These are phyloP conservation scores for Catocala fraxini DNA, from an alignment of 2,888 invertebrate species.

Conservation along the genomic window DNA sequence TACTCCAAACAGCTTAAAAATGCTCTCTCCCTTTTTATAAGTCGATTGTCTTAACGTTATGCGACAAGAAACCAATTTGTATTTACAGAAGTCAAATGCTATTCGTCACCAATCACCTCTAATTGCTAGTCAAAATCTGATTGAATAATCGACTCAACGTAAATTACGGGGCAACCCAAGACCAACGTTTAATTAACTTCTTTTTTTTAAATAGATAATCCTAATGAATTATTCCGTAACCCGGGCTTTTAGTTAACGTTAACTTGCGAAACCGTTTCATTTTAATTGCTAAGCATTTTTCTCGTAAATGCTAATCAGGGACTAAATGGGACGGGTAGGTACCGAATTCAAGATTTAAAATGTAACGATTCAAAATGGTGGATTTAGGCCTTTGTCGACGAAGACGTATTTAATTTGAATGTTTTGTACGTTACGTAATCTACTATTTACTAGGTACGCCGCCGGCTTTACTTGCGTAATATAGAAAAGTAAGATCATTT, in stretches of 20 bases:
- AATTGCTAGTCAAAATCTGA: background rate
- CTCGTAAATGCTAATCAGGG: slow-evolving; percentile 22
- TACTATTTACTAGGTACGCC: too few relatives aligned
- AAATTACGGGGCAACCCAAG: background rate
- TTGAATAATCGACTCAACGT: background rate
- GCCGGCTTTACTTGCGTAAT: too few relatives aligned
- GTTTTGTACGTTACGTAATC: background rate
- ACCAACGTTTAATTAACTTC: slow-evolving; percentile 21
- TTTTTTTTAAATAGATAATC: slow-evolving; percentile 20
- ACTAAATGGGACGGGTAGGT: slow-evolving; percentile 7
- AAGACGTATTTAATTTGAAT: too few relatives aligned
- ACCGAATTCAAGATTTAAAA: slow-evolving; percentile 11
- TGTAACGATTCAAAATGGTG: slow-evolving; percentile 14
- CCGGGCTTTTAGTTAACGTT: slow-evolving; percentile 26
- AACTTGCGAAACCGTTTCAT: slow-evolving; percentile 22
- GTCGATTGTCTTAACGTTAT: too few relatives aligned
- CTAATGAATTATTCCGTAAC: slow-evolving; percentile 25
- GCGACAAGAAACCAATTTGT: too few relatives aligned
- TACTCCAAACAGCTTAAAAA: too few relatives aligned
- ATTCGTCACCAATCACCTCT: background rate
- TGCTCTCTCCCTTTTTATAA: too few relatives aligned
- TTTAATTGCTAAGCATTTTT: slow-evolving; percentile 41
- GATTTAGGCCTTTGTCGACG: background rate
- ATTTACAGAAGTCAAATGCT: too few relatives aligned
- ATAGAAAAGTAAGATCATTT: too few relatives aligned